A percentile compares a stretch with the other conserved stretches of the same genome.
These are phyloP conservation scores for Drosophila lacertosa DNA, from an alignment of 1,140 invertebrate species.

Conservation along the genomic window DNA sequence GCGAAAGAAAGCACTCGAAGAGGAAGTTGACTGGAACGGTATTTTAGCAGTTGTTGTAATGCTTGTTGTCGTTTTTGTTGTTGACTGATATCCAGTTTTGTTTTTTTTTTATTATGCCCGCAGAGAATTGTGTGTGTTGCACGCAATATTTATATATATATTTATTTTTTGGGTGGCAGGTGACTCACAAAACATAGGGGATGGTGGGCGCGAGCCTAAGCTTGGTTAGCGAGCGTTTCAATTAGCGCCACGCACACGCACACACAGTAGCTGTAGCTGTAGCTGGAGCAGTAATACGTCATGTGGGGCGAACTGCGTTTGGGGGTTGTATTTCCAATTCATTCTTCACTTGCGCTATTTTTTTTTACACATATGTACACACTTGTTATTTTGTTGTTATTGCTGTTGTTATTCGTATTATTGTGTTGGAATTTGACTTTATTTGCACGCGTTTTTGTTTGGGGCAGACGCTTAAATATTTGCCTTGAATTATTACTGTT, in stretches of 20 bases:
- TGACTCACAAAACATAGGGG: constrained; percentile 30
- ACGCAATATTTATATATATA: constrained; percentile 35
- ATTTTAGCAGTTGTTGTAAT: constrained; percentile 14
- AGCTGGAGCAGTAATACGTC: constrained; percentile 36
- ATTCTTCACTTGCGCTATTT: constrained; percentile 73
- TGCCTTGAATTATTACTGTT: constrained; percentile 51
- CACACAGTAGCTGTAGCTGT: constrained; percentile 25
- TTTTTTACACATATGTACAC: constrained; percentile 31
- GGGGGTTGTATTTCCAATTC: constrained; percentile 66
- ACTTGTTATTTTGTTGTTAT: constrained; percentile 39
- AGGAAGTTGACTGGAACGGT: constrained; percentile 42
- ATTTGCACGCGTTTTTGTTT: constrained; percentile 53
- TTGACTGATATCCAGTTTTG: constrained; percentile 35
- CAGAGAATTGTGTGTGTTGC: constrained; percentile 48
- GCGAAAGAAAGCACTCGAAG: background rate
- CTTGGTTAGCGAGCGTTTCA: constrained; percentile 60
- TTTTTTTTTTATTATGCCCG: constrained; percentile 19
- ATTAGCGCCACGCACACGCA: constrained; percentile 72
- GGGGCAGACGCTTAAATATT: constrained; percentile 52
- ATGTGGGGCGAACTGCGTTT: constrained; percentile 31
- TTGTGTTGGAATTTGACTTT: constrained; percentile 55
- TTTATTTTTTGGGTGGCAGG: constrained; percentile 31
- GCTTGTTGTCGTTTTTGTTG: constrained; percentile 23
- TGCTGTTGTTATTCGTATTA: constrained; percentile 52
- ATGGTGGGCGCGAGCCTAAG: background rate